phyloP scores from a whole-genome alignment of 2,797 vertebrate genomes.

The Anomalospiza imberbis region DNA sequence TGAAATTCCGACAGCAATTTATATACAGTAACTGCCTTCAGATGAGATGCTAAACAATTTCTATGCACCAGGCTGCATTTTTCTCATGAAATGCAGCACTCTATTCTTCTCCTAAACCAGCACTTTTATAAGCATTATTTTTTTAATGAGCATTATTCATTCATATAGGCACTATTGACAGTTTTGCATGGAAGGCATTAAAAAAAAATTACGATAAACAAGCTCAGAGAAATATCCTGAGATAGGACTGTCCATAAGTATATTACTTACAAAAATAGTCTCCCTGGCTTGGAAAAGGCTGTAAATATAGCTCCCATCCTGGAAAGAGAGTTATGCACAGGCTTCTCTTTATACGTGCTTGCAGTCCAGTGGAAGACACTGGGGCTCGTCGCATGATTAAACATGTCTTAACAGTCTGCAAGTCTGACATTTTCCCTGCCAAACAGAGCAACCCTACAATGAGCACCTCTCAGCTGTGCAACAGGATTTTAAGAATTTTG shows the following conservation, averaged over 20 bases:
- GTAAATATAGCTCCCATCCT: constrained; percentile 21
- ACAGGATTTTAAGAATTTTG: background rate
- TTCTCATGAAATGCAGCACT: background rate
- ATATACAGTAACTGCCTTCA: constrained; percentile 28
- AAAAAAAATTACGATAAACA: background rate
- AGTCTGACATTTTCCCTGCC: background rate
- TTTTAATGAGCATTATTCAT: background rate
- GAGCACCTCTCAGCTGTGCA: background rate
- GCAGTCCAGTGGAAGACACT: background rate
- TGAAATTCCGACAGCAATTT: constrained; percentile 32
- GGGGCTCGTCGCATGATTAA: rapidly evolving
- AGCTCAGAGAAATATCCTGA: background rate
- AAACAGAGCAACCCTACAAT: background rate
- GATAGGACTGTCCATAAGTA: background rate
- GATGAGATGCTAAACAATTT: background rate
- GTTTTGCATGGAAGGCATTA: background rate
- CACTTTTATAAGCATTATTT: background rate
- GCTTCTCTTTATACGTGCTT: background rate
- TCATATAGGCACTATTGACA: background rate
- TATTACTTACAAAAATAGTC: constrained; percentile 8
- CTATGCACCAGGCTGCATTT: background rate
- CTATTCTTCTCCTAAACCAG: background rate
- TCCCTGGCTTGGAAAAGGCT: background rate
- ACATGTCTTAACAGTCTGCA: background rate
- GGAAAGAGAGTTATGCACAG: constrained; percentile 4